phyloP scores from a whole-genome alignment of 2,888 invertebrate species.

The Hybos culiciformis region DNA sequence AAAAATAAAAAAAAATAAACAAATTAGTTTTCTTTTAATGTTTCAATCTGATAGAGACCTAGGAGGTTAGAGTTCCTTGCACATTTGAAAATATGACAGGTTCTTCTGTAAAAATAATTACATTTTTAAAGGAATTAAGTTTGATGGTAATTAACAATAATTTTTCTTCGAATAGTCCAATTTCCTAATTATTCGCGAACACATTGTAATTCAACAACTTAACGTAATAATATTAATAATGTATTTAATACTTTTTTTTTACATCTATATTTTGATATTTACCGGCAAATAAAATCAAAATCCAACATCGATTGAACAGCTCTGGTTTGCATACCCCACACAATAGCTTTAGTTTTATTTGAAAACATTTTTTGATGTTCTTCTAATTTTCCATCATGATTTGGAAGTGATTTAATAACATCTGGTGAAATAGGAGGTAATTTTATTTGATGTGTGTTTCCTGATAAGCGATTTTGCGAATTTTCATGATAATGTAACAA shows the following conservation, averaged over 20 bases:
- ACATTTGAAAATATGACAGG: neutral
- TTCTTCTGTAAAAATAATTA: neutral
- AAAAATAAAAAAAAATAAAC: slow-evolving; percentile 27
- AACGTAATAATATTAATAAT: neutral
- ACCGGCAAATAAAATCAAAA: slow-evolving; percentile 37
- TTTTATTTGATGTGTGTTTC: slow-evolving; percentile 35
- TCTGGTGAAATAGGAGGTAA: slow-evolving; percentile 37
- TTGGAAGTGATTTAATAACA: slow-evolving; percentile 22
- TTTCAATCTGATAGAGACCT: too few relatives aligned
- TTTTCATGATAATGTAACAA: slow-evolving; percentile 13
- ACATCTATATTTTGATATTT: slow-evolving; percentile 11
- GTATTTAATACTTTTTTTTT: neutral
- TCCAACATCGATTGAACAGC: slow-evolving; percentile 63
- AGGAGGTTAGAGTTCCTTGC: too few relatives aligned
- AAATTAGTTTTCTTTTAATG: neutral
- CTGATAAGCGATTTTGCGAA: slow-evolving; percentile 10
- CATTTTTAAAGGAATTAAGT: neutral
- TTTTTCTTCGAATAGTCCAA: neutral
- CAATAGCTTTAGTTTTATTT: slow-evolving; percentile 78
- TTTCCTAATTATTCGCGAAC: neutral
- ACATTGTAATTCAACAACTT: neutral
- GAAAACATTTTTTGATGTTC: slow-evolving; percentile 52
- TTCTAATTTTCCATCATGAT: slow-evolving; percentile 20
- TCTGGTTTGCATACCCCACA: slow-evolving; percentile 98
- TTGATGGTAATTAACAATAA: too few relatives aligned